Evolutionary conservation across 2,888 invertebrate genomes (phyloP), one percentile per base, ranked within the genome.

Genomic region (Dinocampus coccinellae): DNA sequence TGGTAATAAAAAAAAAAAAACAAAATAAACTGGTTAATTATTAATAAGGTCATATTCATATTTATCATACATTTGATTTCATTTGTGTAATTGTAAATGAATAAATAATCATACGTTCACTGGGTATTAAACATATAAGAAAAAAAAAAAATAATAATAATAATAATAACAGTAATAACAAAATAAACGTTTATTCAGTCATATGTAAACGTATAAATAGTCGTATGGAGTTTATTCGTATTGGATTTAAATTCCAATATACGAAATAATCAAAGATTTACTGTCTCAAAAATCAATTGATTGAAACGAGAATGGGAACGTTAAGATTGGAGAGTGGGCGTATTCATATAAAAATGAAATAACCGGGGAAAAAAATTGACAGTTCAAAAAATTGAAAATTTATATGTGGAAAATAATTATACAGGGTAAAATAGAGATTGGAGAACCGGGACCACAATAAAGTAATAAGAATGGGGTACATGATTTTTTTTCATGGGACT

Each of bases 401-500:
- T n/a, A n/a, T n/a, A n/a, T n/a, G n/a, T n/a, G n/a, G n/a, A n/a
- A n/a, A n/a, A n/a, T n/a, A n/a, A n/a, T n/a, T 29, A 29, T 3
- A 66, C 34, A 53, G 55, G 58, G 42, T 62, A 63, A 72, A 60
- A 64, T 69, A 61, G 33, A 73, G 26, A 20, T 61, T 58, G 66
- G 57, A 26, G 26, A 34, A 13, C 42, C 57, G 3, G n/a, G 24
- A 11, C 36, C 16, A 62, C 29, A 20, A 39, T 16, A 26, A 63
- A n/a, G 1, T 11, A 7, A 42, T 10, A 33, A 53, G 73, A 73
- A 71, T 64, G 72, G 71, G 62, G 72, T n/a, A n/a, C n/a, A 62
- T 47, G 10, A 26, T 29, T 58, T n/a, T n/a, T n/a, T n/a, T 62
- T 52, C 42, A 52, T 57, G 62, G 80, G 82, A 95, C 96, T 96